Evolutionary conservation across 2,797 vertebrate genomes (phyloP).

Genomic region (Hydrophis major): DNA sequence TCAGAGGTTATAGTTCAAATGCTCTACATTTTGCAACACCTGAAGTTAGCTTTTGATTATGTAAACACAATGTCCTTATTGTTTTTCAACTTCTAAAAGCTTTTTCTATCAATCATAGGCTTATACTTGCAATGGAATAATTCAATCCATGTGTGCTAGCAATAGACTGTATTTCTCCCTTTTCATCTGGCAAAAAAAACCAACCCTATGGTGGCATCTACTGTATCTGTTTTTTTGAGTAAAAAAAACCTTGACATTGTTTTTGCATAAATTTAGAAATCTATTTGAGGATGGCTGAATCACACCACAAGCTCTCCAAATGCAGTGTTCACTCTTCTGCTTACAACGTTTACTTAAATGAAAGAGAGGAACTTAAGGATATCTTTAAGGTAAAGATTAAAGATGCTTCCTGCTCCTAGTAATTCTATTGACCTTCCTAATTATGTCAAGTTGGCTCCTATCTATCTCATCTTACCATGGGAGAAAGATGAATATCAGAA

Average conservation of each 20-base stretch:
- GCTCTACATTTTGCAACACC: neutral
- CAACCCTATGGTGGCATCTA: too few relatives aligned
- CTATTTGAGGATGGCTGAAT: neutral
- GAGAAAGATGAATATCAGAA: neutral
- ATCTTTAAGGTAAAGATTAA: neutral
- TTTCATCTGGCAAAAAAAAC: neutral
- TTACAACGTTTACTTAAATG: neutral
- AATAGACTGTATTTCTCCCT: neutral
- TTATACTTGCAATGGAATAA: neutral
- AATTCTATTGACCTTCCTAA: neutral
- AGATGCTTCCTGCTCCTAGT: neutral
- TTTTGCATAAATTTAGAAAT: neutral
- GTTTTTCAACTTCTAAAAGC: neutral
- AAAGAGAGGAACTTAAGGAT: neutral
- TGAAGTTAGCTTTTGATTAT: neutral
- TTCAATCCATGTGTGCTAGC: neutral
- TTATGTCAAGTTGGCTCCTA: neutral
- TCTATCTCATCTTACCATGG: neutral
- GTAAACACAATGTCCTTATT: neutral
- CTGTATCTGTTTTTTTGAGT: neutral
- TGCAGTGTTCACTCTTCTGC: neutral
- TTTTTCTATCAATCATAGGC: neutral
- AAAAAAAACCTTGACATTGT: neutral
- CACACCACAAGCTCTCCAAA: neutral
- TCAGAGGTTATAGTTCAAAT: neutral